Conservation (phyloP, 2,113 vertebrate species). For the Amazona vittata region DNA sequence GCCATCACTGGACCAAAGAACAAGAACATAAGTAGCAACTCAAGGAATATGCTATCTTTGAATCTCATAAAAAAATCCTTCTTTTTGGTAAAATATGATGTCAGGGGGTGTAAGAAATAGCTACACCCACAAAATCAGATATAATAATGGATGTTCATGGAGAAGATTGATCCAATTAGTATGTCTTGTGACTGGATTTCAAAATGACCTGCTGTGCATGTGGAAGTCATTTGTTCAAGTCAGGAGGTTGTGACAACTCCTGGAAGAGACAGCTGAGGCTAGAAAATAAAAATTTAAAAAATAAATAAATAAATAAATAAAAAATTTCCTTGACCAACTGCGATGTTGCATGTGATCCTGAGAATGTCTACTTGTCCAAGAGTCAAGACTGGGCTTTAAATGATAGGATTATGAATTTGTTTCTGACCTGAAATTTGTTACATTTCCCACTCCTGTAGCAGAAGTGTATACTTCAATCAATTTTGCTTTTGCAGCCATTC, state of each 20-base stretch:
- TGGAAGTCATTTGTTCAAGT: not conserved
- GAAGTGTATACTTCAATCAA: not conserved
- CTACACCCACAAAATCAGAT: not conserved
- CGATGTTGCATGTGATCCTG: too few relatives aligned
- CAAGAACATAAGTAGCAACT: not conserved
- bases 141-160: rapidly evolving
- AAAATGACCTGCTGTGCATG: not conserved
- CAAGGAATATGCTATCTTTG: rapidly evolving
- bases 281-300: not conserved
- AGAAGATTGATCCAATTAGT: not conserved
- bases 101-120: not conserved
- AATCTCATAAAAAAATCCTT: not conserved
- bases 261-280: not conserved
- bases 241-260: not conserved
- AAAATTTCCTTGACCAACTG: not conserved
- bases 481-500: not conserved
- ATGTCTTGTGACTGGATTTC: not conserved
- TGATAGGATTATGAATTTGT: not conserved
- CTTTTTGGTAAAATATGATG: rapidly evolving
- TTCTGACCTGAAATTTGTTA: not conserved
- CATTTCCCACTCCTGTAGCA: not conserved
- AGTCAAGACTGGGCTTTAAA: not conserved
- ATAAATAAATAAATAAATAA: too few relatives aligned
- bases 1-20: not conserved
- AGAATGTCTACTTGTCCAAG: not conserved